Evolutionary conservation across 2,888 invertebrate species (phyloP).

Genomic region (Aphidius colemani): DNA sequence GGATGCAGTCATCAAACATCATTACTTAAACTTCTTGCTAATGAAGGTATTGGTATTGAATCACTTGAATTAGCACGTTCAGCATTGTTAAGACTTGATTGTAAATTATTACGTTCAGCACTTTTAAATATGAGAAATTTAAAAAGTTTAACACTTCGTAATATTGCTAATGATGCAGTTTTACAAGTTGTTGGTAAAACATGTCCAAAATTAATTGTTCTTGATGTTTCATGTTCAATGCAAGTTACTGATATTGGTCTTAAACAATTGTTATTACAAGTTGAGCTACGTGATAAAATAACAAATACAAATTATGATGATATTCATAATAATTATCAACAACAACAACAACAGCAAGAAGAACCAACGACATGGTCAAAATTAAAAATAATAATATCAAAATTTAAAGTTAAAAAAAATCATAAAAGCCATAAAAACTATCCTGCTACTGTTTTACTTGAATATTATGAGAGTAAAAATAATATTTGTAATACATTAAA

Average conservation of each 20-base stretch:
- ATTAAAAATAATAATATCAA: conserved; percentile 48
- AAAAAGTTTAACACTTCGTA: conserved; percentile 54
- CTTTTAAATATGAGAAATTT: conserved; percentile 55
- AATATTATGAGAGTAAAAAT: conserved; percentile 56
- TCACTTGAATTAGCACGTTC: conserved; percentile 57
- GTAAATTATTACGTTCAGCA: conserved; percentile 54
- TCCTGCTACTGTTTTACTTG: conserved; percentile 44
- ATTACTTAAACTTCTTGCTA: conserved; percentile 54
- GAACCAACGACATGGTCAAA: conserved; percentile 50
- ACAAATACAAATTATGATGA: conserved; percentile 10
- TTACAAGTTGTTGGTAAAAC: conserved; percentile 57
- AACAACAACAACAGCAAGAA: background rate
- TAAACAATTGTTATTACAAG: conserved; percentile 55
- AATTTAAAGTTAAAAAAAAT: conserved; percentile 40
- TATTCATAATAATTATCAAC: background rate
- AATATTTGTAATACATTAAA: conserved; percentile 55
- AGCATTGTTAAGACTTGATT: conserved; percentile 57
- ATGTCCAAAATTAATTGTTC: conserved; percentile 54
- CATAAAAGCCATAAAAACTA: conserved; percentile 41
- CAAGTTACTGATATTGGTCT: conserved; percentile 59
- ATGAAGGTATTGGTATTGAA: conserved; percentile 56
- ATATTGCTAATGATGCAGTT: conserved; percentile 58
- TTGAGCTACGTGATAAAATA: conserved; percentile 55
- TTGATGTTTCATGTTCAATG: conserved; percentile 59
- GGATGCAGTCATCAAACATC: conserved; percentile 61